Conservation (phyloP, 2,888 invertebrate genomes). For the Microctonus aethiopoides region DNA sequence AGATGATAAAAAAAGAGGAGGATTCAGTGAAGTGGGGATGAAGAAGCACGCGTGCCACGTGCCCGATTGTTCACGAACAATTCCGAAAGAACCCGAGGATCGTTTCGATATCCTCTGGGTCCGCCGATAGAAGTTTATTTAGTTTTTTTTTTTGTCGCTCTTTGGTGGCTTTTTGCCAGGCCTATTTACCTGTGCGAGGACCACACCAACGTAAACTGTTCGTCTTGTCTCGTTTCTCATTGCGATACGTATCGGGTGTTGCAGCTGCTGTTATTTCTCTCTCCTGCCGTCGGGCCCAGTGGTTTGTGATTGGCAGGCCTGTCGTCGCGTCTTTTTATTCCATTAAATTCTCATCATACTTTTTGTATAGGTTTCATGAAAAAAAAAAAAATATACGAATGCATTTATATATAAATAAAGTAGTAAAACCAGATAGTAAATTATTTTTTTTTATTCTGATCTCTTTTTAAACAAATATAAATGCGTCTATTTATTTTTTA, state of each 20-base stretch:
- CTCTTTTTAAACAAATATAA: too few species aligned
- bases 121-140: background rate
- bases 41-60: slow-evolving; percentile 60
- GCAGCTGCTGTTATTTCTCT: slow-evolving; percentile 62
- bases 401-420: too few species aligned
- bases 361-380: too few species aligned
- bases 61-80: slow-evolving; percentile 47
- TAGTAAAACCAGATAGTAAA: too few species aligned
- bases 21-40: slow-evolving; percentile 26
- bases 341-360: background rate
- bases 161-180: slow-evolving; percentile 30
- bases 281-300: slow-evolving; percentile 37
- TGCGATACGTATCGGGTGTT: slow-evolving; percentile 61
- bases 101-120: slow-evolving; percentile 4
- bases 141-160: slow-evolving; percentile 43
- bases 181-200: slow-evolving; percentile 45
- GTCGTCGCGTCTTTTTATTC: slow-evolving; percentile 1
- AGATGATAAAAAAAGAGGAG: background rate
- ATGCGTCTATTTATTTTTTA: too few species aligned
- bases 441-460: too few species aligned
- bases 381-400: too few species aligned
- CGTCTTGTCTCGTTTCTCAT: slow-evolving; percentile 18
- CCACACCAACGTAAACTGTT: slow-evolving; percentile 47
- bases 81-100: slow-evolving; percentile 50
- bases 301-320: slow-evolving; percentile 11